Base-by-base conservation (phyloP, 2,797 vertebrate species). In the Florisuga fusca region DNA sequence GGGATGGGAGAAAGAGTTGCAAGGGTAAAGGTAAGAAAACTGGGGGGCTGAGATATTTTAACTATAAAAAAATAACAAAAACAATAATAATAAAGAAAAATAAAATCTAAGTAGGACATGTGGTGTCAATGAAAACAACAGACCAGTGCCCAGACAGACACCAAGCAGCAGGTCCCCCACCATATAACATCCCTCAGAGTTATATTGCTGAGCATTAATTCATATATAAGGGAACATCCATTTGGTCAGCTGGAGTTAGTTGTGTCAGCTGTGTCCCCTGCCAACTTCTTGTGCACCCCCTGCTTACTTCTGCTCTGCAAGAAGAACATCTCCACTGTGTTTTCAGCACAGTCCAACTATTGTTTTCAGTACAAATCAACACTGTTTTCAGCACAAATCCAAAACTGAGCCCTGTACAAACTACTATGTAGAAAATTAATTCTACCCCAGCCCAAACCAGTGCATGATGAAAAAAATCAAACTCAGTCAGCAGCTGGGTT, bases 141-240 rank as follows among this genome's bases (percentile, higher is more conserved):
- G 19, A 29, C 12, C 1, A 5, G 31, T 50, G 8, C 6, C 3
- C 6, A 36, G 4, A 3, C 22, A 31, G 13, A 15, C 15, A 3
- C 9, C 0, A 0, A 72, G 29, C 5, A 62, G 21, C 6, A 16
- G 20, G 20, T 23, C 5, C 0, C 1, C 12, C 0, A 0, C 6
- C 25, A 41, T 41, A 41, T 14, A 27, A 2, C 10, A 5, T 82
- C 9, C 10, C 17, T 16, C 2, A 0, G 6, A 5, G 5, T 31
- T 41, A 26, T 48, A 33, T 31, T 75, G 19, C 38, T 50, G 25
- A 58, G 9, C 12, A 29, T 6, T 17, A 23, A 5, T 2, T 13
- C 27, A 3, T 31, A 8, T 0, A 2, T 3, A 15, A 7, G 22
- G 38, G 12, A 5, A 34, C 31, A 29, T 41, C 8, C 29, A 10